Conservation (phyloP, 2,797 vertebrate species). For the Synaphobranchus kaupii region DNA sequence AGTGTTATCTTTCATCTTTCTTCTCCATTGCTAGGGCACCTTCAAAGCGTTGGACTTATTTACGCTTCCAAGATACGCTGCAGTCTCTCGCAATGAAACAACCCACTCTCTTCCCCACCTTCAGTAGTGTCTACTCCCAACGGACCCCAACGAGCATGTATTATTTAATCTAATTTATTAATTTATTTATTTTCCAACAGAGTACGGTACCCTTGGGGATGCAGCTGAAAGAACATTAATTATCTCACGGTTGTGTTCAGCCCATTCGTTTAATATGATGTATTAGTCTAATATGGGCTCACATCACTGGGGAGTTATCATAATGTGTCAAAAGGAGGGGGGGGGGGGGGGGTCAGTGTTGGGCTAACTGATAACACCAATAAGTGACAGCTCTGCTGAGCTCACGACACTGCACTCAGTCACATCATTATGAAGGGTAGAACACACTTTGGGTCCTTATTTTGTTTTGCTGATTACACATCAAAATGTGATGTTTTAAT, state of each 20-base stretch:
- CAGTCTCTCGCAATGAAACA: neutral
- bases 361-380: neutral
- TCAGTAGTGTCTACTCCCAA: neutral
- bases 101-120: neutral
- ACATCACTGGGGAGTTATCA: neutral
- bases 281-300: slow-evolving; percentile 14
- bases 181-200: neutral
- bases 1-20: neutral
- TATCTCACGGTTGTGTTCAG: slow-evolving; percentile 13
- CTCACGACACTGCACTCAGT: neutral
- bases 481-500: neutral
- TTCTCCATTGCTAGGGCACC: neutral
- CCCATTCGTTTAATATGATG: slow-evolving; percentile 18
- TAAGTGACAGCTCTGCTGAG: neutral
- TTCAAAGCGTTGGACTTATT: neutral
- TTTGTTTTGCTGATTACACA: neutral
- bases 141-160: neutral
- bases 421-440: neutral
- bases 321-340: neutral
- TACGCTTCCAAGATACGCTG: neutral
- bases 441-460: neutral
- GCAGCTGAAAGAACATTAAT: slow-evolving; percentile 12
- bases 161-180: slow-evolving; percentile 13
- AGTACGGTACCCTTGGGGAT: slow-evolving; percentile 12
- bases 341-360: too few species aligned